Evolutionary conservation across 2,888 invertebrate genomes (phyloP), one percentile per base, ranked within the genome.

Genomic region (Urechis unicinctus): DNA sequence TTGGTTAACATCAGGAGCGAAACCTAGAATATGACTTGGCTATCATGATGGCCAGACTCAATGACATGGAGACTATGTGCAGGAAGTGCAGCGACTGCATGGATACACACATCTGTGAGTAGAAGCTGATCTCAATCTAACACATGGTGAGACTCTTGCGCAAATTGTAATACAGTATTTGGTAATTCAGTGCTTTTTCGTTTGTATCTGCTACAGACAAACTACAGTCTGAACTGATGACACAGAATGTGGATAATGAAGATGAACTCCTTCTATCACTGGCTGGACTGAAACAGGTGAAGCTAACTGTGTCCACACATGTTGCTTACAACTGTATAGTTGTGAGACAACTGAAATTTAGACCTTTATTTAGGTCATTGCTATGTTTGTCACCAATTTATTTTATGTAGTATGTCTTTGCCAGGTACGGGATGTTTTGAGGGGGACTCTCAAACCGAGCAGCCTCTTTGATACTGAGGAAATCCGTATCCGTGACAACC

Each of bases 211-310:
- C 43, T 53, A n/a, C 58, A 78, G 78, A 71, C 50, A 69, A 71
- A 2, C 62, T 78, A 9, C 78, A 78, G 65, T 63, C 66, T 21
- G 71, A 73, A 49, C 60, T 77, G 52, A 60, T 74, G 50, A 65
- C 62, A n/a, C 71, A 70, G 52, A 61, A 64, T 17, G 51, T 74
- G 13, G 65, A 70, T n/a, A 64, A 70, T 53, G 76, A 75, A 54
- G 77, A 77, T 64, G 77, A 77, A 50, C 66, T 77, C 41, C 63
- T 77, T 56, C 60, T 78, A 44, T 69, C 77, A 13, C 61, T 78
- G 45, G 78, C 78, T 49, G 78, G 78, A 5, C 68, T 78, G 22
- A 78, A 78, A 65, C 74, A 76, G 73, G 77, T 77, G 52, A 47
- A 26, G n/a, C n/a, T n/a, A 13, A 26, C 1, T 52, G 13, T 9